Percentiles rank a stretch among this genome's conserved stretches.
phyloP scores from a whole-genome alignment of 2,888 invertebrate species.

The Campoplex nolae region DNA sequence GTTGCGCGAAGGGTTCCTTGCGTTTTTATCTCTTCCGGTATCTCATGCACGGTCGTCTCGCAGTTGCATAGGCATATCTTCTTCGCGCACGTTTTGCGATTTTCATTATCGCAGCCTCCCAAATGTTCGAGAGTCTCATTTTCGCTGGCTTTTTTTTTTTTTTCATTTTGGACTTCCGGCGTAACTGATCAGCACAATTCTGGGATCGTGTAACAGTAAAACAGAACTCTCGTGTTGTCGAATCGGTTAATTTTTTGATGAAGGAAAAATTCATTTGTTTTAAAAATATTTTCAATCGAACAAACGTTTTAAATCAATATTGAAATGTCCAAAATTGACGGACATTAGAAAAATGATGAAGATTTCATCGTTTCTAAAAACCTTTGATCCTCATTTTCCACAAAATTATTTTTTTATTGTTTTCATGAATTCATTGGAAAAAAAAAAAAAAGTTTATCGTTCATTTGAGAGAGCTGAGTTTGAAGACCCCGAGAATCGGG shows the following conservation, averaged over 20 bases:
- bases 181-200: conserved; percentile 41
- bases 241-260: not conserved
- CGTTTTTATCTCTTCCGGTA: conserved; percentile 4
- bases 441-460: not conserved
- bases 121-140: not conserved
- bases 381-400: not conserved
- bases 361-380: not conserved
- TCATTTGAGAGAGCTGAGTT: not conserved
- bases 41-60: not conserved
- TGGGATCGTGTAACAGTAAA: conserved; percentile 14
- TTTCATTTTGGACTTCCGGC: conserved; percentile 12
- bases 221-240: conserved; percentile 19
- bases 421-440: not conserved
- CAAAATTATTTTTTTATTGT: not conserved
- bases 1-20: not conserved
- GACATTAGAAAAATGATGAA: not conserved
- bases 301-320: not conserved
- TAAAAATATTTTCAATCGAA: not conserved
- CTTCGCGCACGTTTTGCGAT: not conserved
- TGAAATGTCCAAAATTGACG: not conserved
- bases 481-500: not conserved
- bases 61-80: not conserved
- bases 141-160: not conserved
- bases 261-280: not conserved
- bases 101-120: not conserved